These are phyloP conservation scores for Epinephelus awoara DNA, from an alignment of 2,797 vertebrate genomes.

Conservation along the genomic window DNA sequence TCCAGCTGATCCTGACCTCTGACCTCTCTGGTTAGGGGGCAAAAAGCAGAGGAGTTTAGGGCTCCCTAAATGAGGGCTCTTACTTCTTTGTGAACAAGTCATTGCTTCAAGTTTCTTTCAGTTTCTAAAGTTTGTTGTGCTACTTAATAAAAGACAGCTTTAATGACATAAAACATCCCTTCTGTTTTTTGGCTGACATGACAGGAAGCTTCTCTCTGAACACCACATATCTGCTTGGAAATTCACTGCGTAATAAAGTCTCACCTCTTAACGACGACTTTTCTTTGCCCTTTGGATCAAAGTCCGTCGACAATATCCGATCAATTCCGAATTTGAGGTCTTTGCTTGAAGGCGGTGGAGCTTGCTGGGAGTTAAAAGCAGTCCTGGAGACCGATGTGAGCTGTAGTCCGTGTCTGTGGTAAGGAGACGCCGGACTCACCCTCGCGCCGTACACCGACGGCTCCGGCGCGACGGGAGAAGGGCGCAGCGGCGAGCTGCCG, in stretches of 20 bases:
- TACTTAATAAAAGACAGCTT: not conserved
- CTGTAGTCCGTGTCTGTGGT: slow-evolving; percentile 89
- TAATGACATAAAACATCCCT: slow-evolving; percentile 2
- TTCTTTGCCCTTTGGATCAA: slow-evolving; percentile 95
- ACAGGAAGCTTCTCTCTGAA: slow-evolving; percentile 23
- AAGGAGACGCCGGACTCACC: slow-evolving; percentile 89
- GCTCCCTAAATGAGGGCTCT: slow-evolving; percentile 46
- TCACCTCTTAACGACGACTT: slow-evolving; percentile 94
- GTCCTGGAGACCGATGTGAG: slow-evolving; percentile 84
- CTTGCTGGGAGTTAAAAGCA: slow-evolving; percentile 84
- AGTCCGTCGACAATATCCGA: slow-evolving; percentile 96
- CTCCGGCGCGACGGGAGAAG: slow-evolving; percentile 92
- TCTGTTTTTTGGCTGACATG: slow-evolving; percentile 8
- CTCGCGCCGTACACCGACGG: slow-evolving; percentile 88
- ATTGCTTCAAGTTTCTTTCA: slow-evolving; percentile 37
- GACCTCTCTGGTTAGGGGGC: slow-evolving; percentile 64
- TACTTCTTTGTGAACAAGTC: slow-evolving; percentile 51
- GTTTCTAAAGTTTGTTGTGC: slow-evolving; percentile 34
- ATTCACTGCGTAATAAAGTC: slow-evolving; percentile 28
- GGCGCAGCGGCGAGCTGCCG: slow-evolving; percentile 92
- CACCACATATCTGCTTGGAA: not conserved
- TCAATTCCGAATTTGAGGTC: slow-evolving; percentile 99
- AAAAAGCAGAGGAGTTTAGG: slow-evolving; percentile 39
- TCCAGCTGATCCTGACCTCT: slow-evolving; percentile 65
- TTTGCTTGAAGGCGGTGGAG: slow-evolving; percentile 93